Conservation (phyloP, 2,888 invertebrate species). For the Tuberolachnus salignus region DNA sequence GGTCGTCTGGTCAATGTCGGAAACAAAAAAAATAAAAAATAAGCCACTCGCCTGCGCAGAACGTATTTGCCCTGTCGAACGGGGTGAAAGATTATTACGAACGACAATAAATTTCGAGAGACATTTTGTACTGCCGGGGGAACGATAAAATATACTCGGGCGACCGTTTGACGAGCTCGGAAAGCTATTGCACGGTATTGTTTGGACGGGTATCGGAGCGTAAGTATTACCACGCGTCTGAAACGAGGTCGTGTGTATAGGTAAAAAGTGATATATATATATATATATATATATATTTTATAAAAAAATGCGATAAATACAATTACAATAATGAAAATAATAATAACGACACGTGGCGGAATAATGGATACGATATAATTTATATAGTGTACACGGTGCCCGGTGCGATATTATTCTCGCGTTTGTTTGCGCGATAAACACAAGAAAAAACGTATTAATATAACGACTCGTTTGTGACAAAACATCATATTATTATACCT, state of each 20-base stretch:
- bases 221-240: background rate
- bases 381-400: no score
- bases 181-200: slow-evolving; percentile 1
- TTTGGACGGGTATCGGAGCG: slow-evolving; percentile 32
- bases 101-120: slow-evolving; percentile 17
- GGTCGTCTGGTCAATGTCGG: no score
- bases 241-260: background rate
- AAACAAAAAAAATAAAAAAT: no score
- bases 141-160: background rate
- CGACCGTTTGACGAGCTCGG: slow-evolving; percentile 28
- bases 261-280: no score
- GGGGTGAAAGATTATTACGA: slow-evolving; percentile 36
- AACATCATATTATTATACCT: background rate
- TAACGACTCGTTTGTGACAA: slow-evolving; percentile 41
- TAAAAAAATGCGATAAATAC: no score
- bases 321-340: no score
- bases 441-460: background rate
- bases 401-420: background rate
- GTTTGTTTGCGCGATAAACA: slow-evolving; percentile 41
- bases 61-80: no score
- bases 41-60: background rate
- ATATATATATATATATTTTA: no score
- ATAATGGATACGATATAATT: no score
- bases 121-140: slow-evolving; percentile 8
- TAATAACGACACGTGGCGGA: no score